These are phyloP conservation scores for Maccullochella peelii DNA, from an alignment of 2,113 vertebrate genomes.

Conservation along the genomic window DNA sequence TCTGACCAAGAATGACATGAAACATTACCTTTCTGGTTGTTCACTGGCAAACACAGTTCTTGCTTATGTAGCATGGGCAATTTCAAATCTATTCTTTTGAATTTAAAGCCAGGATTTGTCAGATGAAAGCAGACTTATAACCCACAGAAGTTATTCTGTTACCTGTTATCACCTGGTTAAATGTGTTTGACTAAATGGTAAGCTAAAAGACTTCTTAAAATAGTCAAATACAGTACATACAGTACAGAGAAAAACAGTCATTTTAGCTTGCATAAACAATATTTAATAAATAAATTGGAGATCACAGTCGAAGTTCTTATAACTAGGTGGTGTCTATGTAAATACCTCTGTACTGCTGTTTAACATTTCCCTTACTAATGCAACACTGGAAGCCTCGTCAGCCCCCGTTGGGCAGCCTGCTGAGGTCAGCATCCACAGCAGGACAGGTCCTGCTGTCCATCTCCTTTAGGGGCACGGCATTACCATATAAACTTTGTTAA, in stretches of 20 bases:
- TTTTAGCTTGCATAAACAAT: neutral
- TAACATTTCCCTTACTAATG: conserved; percentile 81
- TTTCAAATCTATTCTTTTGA: neutral
- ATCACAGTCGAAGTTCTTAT: conserved; percentile 46
- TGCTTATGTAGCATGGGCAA: neutral
- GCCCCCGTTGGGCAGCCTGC: conserved; percentile 72
- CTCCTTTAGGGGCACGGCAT: conserved; percentile 73
- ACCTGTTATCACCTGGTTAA: neutral
- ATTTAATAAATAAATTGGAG: conserved; percentile 28
- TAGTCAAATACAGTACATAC: too few species aligned
- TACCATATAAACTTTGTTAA: conserved; percentile 85
- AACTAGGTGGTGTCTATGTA: conserved; percentile 59
- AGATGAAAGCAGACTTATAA: neutral
- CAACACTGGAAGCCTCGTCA: conserved; percentile 76
- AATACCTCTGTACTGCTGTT: conserved; percentile 71
- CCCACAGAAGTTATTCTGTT: neutral
- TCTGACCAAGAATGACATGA: conserved; percentile 18
- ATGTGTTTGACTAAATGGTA: neutral
- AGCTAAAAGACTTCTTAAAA: too few species aligned
- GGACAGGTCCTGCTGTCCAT: conserved; percentile 61
- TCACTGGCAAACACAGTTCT: neutral
- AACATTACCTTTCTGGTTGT: conserved; percentile 2
- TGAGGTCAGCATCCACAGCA: conserved; percentile 80
- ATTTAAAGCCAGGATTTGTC: neutral
- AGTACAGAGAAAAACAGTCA: neutral